phyloP scores from a whole-genome alignment of 1,140 invertebrate species.

The Bombus consobrinus region DNA sequence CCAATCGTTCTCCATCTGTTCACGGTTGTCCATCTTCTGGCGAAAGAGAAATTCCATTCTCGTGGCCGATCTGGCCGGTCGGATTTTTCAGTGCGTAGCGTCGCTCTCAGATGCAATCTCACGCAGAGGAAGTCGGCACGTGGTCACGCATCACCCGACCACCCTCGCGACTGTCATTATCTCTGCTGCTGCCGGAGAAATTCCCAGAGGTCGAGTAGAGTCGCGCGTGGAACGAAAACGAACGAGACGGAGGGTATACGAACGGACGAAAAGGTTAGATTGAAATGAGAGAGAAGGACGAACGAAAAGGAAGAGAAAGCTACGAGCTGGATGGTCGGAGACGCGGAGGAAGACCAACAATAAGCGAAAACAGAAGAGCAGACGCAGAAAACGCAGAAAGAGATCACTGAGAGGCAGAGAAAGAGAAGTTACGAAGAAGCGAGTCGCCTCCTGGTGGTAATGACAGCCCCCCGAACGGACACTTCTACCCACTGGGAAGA shows the following conservation, averaged over 20 bases:
- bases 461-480: conserved; percentile 56
- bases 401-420: not conserved
- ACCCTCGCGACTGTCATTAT: conserved; percentile 74
- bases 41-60: not conserved
- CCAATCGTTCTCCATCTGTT: too few species aligned
- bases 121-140: conserved; percentile 28
- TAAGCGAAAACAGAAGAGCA: not conserved
- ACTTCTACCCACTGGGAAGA: conserved; percentile 61
- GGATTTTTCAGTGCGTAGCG: not conserved
- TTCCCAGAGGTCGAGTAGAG: conserved; percentile 2
- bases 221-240: not conserved
- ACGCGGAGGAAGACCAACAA: not conserved
- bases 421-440: conserved; percentile 14
- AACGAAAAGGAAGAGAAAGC: not conserved
- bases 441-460: conserved; percentile 54
- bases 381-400: not conserved
- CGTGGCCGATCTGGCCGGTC: not conserved
- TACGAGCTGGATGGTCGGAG: too few species aligned
- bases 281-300: not conserved
- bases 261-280: not conserved
- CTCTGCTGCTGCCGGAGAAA: conserved; percentile 25
- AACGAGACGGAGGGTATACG: not conserved
- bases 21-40: too few species aligned
- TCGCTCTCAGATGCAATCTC: conserved; percentile 5
- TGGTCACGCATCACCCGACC: conserved; percentile 63